Conservation (phyloP, 2,888 invertebrate species). For the Villa cingulata region DNA sequence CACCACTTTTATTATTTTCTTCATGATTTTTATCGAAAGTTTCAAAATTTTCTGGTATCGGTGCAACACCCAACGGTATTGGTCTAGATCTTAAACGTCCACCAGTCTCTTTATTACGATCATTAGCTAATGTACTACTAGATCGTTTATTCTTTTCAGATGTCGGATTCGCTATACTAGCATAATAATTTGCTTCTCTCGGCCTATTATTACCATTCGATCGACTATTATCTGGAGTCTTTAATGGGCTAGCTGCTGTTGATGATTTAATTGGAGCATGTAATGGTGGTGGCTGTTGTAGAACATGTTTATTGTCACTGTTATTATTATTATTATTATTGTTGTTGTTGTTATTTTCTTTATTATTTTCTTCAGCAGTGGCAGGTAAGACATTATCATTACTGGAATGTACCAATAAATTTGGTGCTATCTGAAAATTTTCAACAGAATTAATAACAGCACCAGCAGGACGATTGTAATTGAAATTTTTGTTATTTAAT, state of each 20-base stretch:
- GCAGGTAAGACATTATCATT: too few relatives aligned
- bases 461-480: conserved; percentile 2
- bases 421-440: conserved; percentile 37
- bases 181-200: conserved; percentile 17
- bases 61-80: conserved; percentile 30
- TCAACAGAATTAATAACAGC: conserved; percentile 36
- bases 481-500: conserved; percentile 1
- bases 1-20: not conserved
- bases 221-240: conserved; percentile 5
- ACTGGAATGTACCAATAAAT: conserved; percentile 18
- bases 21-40: conserved; percentile 23
- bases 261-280: conserved; percentile 24
- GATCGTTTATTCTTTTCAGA: conserved; percentile 24
- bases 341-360: conserved; percentile 14
- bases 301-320: conserved; percentile 8
- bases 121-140: conserved; percentile 21
- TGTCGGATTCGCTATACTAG: conserved; percentile 24
- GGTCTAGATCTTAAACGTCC: conserved; percentile 23
- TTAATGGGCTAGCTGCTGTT: conserved; percentile 9
- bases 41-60: conserved; percentile 33
- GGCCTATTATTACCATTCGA: not conserved
- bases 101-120: conserved; percentile 14
- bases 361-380: conserved; percentile 10
- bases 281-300: conserved; percentile 22
- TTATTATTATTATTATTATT: conserved; percentile 1